Evolutionary conservation across 2,888 invertebrate species (phyloP).

Genomic region (Encarsia formosa): DNA sequence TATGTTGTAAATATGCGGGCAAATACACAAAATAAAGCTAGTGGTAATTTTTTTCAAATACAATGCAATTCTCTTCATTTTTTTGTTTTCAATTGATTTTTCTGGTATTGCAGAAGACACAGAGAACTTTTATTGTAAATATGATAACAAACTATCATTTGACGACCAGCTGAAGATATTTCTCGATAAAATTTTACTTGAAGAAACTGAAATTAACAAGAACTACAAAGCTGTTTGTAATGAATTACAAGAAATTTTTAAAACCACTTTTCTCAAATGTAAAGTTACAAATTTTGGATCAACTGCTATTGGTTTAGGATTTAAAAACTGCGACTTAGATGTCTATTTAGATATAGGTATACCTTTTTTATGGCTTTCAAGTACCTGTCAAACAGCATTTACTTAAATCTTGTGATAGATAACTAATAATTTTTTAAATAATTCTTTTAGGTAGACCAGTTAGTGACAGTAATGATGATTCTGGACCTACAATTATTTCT

Average conservation of each 20-base stretch:
- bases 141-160: slow-evolving; percentile 32
- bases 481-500: slow-evolving; percentile 11
- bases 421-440: background rate
- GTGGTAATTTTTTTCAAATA: no score
- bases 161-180: slow-evolving; percentile 35
- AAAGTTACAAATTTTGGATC: slow-evolving; percentile 67
- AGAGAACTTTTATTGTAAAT: no score
- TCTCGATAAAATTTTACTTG: slow-evolving; percentile 32
- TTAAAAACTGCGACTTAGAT: slow-evolving; percentile 70
- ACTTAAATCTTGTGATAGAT: background rate
- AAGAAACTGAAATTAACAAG: slow-evolving; percentile 30
- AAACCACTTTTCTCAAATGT: slow-evolving; percentile 38
- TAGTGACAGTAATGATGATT: background rate
- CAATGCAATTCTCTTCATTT: no score
- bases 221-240: slow-evolving; percentile 35
- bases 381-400: no score
- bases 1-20: no score
- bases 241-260: slow-evolving; percentile 34
- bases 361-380: no score
- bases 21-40: no score
- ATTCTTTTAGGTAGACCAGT: slow-evolving; percentile 14
- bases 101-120: no score
- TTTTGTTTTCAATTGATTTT: no score
- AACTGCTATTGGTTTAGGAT: slow-evolving; percentile 65
- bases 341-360: slow-evolving; percentile 58